Base-by-base conservation (phyloP, 1,140 invertebrate species). In the Tetragonula clypearis region DNA sequence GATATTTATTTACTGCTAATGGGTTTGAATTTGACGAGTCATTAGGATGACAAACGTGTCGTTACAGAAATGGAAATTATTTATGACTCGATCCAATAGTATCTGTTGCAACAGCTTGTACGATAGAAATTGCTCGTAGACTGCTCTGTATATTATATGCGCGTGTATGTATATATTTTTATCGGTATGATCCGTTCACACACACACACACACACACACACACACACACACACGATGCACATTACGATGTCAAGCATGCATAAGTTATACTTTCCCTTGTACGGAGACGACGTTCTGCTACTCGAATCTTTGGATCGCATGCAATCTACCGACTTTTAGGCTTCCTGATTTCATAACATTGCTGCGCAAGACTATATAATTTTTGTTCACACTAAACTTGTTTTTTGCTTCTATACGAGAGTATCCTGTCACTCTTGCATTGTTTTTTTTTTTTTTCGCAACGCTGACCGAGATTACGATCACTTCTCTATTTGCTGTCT, bases 311-410 rank as follows among this genome's bases (percentile, higher is more conserved):
- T 92, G 92, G 93, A 93, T 90, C 90, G 94, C 94, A 94, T 94
- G 94, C 84, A 94, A 95, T 95, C 94, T 94, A 94, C 93, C 94
- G 94, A 94, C 94, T 94, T 94, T 94, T 87, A 90, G 91, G 91
- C 92, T 93, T 92, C 86, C 86, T 91, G 84, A 80, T 88, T 92
- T 87, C 76, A 87, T 87, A 85, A 82, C 85, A 76, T 86, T 86
- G 80, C 89, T 86, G 86, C 73, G 88, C 86, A 87, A 84, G 68
- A 49, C 60, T 89, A 49, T 89, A 83, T 90, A 88, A 3, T 69
- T 88, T 89, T 78, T 15, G 75, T 89, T 89, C 41, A 68, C 62
- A 79, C 73, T 87, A 56, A 82, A 69, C 80, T 35, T 53, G 89
- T 89, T 90, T 89, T 30, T 30, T 30, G 30, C 30, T 35, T 35